phyloP scores from a whole-genome alignment of 2,888 invertebrate genomes.

The Drymonia ruficornis region DNA sequence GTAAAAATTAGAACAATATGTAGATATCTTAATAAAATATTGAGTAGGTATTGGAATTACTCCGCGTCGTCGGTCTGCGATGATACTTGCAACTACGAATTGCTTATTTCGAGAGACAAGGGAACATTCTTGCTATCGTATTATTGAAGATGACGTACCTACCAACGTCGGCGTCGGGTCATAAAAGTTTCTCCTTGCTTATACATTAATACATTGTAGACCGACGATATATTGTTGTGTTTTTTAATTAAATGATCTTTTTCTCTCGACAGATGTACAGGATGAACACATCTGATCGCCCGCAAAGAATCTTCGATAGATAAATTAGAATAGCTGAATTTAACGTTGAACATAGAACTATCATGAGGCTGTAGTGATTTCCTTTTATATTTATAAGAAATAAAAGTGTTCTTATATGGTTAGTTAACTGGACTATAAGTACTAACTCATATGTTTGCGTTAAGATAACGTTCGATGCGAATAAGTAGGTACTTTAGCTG shows the following conservation, averaged over 20 bases:
- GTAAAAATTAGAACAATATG: constrained; percentile 6
- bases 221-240: constrained; percentile 18
- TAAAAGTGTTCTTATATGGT: constrained; percentile 81
- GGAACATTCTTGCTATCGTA: background rate
- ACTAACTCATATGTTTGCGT: constrained; percentile 22
- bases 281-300: constrained; percentile 89
- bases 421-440: constrained; percentile 53
- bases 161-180: background rate
- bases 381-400: constrained; percentile 64
- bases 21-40: background rate
- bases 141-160: background rate
- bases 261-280: constrained; percentile 89
- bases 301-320: constrained; percentile 63
- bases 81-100: background rate
- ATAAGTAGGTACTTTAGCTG: constrained; percentile 29
- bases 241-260: constrained; percentile 78
- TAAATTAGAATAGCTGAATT: constrained; percentile 43
- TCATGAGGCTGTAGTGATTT: constrained; percentile 49
- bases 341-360: constrained; percentile 48
- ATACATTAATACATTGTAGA: background rate
- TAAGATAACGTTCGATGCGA: constrained; percentile 23
- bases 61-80: background rate
- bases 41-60: background rate
- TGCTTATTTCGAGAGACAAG: background rate
- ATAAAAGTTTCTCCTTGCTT: background rate